Evolutionary conservation across 1,140 invertebrate genomes (phyloP), one percentile per base, ranked within the genome.

Genomic region (Drosophila tsacasi): DNA sequence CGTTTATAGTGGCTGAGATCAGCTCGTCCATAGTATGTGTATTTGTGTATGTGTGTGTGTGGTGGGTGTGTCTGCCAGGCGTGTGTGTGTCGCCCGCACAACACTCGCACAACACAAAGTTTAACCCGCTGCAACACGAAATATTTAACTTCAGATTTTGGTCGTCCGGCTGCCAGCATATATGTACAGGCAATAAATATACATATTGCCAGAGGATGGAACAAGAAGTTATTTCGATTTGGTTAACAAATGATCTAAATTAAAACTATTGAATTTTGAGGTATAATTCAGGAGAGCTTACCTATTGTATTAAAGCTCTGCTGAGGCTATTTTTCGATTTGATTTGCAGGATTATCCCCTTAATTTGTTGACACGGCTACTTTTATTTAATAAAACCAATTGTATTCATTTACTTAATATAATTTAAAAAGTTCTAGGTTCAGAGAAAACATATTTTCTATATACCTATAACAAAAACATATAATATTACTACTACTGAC

Each of bases 61-160:
- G 63, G 61, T 49, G 60, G 52, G 44, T 46, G 67, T 30, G 27
- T 30, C 1, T 9, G 30, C n/a, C n/a, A 4, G 7, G 8, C 58
- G 65, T 50, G 60, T 84, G 58, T 57, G 63, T 66, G 61, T 40
- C 79, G 39, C 73, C 79, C 78, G 79, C 76, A 75, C 72, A 54
- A 54, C 30, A 49, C 72, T 78, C 77, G 79, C 76, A 75, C 71
- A 55, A 55, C 32, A 50, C 58, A 75, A 83, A 79, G 76, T 83
- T 83, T 83, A 57, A 42, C 42, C 54, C 69, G 63, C 62, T 76
- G 65, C 84, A 76, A 83, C 78, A 83, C 64, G 80, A 71, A 76
- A 81, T 89, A 89, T 89, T 89, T 89, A 89, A 89, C 78, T 89
- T 83, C 63, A 81, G 85, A 89, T 89, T 89, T 89, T 76, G 76